Evolutionary conservation across 2,888 invertebrate species (phyloP), one percentile per base, ranked within the genome.

Genomic region (Athripsodes cinereus): DNA sequence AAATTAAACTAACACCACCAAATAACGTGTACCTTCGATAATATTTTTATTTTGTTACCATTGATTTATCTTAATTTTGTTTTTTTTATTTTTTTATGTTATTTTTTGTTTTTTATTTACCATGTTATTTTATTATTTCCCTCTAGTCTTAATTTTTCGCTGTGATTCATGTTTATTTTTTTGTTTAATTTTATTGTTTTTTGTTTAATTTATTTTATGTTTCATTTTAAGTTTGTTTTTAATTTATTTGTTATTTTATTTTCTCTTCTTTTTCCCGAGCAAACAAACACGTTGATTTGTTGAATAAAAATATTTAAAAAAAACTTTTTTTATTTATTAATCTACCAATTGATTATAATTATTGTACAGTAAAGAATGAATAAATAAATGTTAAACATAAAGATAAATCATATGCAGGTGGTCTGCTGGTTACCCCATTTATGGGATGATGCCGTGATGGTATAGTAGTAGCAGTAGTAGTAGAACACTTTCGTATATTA

Each of bases 221-320:
- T 51, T 19, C n/a, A 47, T 51, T 52, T 53, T 55, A 22, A 18
- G 52, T 52, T 60, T 51, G 31, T 51, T 53, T 13, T 49, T 53
- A 11, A 19, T 44, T 55, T 55, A 20, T 55, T 59, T 52, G 56
- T 58, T 52, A n/a, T 47, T 56, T 22, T n/a, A n/a, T 53, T 56
- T 55, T 56, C 22, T 48, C 21, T 44, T 44, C 18, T 6, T 18
- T 48, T 18, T 48, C 3, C 21, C 16, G 20, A 21, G 21, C 48
- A 48, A 48, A 48, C 48, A 48, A 21, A 44, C 48, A 48, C 48
- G 21, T 48, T 20, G 48, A n/a, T n/a, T 44, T 44, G 18, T 18
- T 44, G 18, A 44, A 16, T 16, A 44, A 44, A 8, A 44, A 44
- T 44, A 18, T 16, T 3, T 44, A 5, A 16, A 11, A 34, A 44